Conservation (phyloP, 2,113 vertebrate species). For the Bufo gargarizans region DNA sequence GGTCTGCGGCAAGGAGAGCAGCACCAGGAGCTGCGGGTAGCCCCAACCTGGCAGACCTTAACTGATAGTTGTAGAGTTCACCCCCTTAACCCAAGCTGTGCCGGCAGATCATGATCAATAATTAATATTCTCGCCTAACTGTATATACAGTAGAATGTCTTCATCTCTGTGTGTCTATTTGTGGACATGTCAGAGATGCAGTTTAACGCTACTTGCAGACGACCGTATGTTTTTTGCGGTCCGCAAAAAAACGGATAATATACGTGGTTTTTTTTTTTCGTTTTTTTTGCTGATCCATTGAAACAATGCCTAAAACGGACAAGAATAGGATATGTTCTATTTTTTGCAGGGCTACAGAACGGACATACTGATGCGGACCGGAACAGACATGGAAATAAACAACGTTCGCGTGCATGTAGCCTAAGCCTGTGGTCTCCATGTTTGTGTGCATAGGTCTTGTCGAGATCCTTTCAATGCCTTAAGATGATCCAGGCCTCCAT, state of each 20-base stretch:
- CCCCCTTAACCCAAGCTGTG: constrained; percentile 67
- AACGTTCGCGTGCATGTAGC: too few species aligned
- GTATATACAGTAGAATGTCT: background rate
- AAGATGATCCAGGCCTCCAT: background rate
- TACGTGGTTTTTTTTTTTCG: too few species aligned
- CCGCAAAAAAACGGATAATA: too few species aligned
- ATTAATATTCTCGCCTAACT: background rate
- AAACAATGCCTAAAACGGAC: too few species aligned
- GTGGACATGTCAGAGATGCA: background rate
- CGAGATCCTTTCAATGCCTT: background rate
- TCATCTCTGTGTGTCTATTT: background rate
- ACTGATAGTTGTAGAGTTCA: constrained; percentile 74
- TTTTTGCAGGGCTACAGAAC: too few species aligned
- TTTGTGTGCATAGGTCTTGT: background rate
- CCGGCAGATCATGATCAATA: constrained; percentile 60
- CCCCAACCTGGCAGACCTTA: constrained; percentile 63
- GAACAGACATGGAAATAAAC: too few species aligned
- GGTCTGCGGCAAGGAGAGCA: constrained; percentile 78
- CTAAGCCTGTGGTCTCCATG: background rate
- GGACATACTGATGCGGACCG: too few species aligned
- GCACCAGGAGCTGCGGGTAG: constrained; percentile 67
- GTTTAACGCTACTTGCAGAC: background rate
- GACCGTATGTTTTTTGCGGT: too few species aligned
- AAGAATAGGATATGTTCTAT: too few species aligned
- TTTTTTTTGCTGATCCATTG: too few species aligned